These are phyloP conservation scores for Pangasius djambal DNA, from an alignment of 2,797 vertebrate species.

Conservation along the genomic window DNA sequence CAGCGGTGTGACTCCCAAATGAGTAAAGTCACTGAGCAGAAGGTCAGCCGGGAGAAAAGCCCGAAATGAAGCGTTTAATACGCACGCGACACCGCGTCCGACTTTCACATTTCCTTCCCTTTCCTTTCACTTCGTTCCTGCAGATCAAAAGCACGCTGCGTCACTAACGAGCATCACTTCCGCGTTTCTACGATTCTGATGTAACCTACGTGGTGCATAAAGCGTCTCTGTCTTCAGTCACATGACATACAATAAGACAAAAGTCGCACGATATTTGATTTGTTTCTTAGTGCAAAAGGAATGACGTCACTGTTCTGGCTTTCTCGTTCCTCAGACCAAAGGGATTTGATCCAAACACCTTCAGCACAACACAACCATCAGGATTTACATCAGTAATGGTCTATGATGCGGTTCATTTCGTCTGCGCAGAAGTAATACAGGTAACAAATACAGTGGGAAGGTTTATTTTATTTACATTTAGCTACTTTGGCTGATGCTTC, in stretches of 20 bases:
- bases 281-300: background rate
- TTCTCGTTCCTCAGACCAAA: too few species aligned
- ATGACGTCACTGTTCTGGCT: background rate
- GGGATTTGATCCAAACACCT: background rate
- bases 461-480: background rate
- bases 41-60: conserved; percentile 5
- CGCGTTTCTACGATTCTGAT: background rate
- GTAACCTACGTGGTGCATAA: background rate
- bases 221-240: background rate
- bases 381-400: background rate
- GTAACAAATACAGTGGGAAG: background rate
- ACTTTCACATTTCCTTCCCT: background rate
- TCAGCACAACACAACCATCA: background rate
- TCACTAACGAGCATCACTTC: background rate
- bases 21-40: conserved; percentile 6
- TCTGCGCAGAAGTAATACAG: background rate
- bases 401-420: background rate
- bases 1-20: conserved; percentile 44
- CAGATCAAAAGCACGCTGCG: background rate
- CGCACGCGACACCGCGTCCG: background rate
- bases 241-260: background rate
- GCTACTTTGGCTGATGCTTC: background rate
- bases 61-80: background rate
- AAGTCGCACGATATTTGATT: background rate
- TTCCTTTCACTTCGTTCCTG: background rate